Conservation (phyloP, 2,888 invertebrate genomes). For the Thumatha senex region DNA sequence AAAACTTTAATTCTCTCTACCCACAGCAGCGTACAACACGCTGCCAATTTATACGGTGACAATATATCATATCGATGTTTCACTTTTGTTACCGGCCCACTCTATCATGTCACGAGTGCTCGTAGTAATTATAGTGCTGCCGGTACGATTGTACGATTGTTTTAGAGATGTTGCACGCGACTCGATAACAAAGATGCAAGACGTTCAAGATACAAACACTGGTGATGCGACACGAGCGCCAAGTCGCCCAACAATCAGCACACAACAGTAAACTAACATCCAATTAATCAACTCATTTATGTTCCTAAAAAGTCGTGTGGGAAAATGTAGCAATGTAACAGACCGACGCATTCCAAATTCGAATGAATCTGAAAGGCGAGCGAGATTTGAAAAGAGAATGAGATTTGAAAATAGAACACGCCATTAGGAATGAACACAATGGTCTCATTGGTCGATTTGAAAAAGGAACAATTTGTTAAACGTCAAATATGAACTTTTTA, state of each 20-base stretch:
- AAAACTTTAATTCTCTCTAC: constrained; percentile 65
- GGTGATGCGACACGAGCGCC: constrained; percentile 9
- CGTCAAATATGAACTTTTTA: constrained; percentile 83
- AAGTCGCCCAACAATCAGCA: constrained; percentile 27
- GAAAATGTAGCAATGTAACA: constrained; percentile 70
- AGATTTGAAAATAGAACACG: constrained; percentile 83
- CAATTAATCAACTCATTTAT: constrained; percentile 81
- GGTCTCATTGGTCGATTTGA: constrained; percentile 83
- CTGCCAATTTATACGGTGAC: constrained; percentile 52
- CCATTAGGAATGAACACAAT: constrained; percentile 82
- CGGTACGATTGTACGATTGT: constrained; percentile 28
- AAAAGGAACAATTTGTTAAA: constrained; percentile 84
- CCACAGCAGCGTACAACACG: constrained; percentile 36
- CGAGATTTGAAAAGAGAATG: constrained; percentile 82
- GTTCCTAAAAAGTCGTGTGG: constrained; percentile 76
- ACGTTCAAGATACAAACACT: constrained; percentile 14
- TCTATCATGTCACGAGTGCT: constrained; percentile 44
- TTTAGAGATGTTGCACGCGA: constrained; percentile 13
- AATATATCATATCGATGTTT: constrained; percentile 53
- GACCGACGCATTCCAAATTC: constrained; percentile 80
- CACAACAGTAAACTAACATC: constrained; percentile 53
- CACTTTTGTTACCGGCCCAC: constrained; percentile 45
- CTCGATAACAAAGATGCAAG: constrained; percentile 13
- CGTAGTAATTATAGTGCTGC: constrained; percentile 40
- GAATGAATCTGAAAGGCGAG: constrained; percentile 80